A percentile compares a stretch with the other conserved stretches of the same genome.
phyloP scores from a whole-genome alignment of 1,140 invertebrate genomes.

The Trichomalopsis sarcophagae region DNA sequence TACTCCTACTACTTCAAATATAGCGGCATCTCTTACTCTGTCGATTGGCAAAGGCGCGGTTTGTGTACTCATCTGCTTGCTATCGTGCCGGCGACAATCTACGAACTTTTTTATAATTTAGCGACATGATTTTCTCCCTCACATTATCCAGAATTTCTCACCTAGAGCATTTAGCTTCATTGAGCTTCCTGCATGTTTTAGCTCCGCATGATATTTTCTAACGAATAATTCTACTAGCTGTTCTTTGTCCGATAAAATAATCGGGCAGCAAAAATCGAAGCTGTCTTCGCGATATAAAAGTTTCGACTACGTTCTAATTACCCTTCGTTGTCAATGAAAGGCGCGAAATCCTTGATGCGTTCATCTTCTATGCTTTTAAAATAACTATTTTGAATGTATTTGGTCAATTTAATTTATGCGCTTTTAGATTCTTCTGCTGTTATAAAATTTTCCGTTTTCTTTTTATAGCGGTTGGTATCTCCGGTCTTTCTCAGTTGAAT shows the following conservation, averaged over 20 bases:
- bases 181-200: constrained; percentile 4
- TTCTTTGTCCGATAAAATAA: constrained; percentile 51
- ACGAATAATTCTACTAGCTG: background rate
- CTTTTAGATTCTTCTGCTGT: background rate
- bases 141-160: constrained; percentile 50
- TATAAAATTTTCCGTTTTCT: background rate
- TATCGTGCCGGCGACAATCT: constrained; percentile 24
- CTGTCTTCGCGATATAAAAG: background rate
- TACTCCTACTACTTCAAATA: constrained; percentile 56
- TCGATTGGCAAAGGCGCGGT: constrained; percentile 53
- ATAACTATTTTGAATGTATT: background rate
- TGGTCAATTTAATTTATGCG: background rate
- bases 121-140: background rate
- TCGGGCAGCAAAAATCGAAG: constrained; percentile 30
- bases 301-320: background rate
- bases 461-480: too few species aligned
- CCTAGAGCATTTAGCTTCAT: constrained; percentile 40
- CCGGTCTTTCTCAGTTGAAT: background rate
- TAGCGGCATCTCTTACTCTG: constrained; percentile 50
- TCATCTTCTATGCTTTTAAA: background rate
- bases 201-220: background rate
- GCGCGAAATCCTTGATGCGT: background rate
- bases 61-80: constrained; percentile 35
- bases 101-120: constrained; percentile 32
- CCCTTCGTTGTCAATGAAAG: background rate